Conservation (phyloP, 2,888 invertebrate genomes). For the Leucozona laternaria region DNA sequence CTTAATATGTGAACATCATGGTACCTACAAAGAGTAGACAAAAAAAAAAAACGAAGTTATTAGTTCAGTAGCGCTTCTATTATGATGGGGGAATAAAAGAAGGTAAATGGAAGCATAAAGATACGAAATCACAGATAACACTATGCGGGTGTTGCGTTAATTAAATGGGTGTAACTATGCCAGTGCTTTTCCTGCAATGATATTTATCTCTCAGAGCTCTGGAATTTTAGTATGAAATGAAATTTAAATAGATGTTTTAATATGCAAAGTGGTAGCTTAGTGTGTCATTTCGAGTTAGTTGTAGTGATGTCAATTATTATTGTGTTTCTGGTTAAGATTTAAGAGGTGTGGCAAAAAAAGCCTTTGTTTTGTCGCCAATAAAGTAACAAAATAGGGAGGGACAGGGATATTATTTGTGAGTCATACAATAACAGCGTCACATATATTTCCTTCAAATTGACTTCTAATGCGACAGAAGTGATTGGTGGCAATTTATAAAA, state of each 20-base stretch:
- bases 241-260: background rate
- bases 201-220: background rate
- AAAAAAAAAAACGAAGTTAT: background rate
- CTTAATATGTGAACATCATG: slow-evolving; percentile 9
- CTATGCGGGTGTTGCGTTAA: slow-evolving; percentile 41
- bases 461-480: background rate
- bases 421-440: background rate
- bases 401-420: background rate
- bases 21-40: background rate
- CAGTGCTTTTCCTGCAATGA: background rate
- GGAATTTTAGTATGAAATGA: background rate
- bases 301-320: background rate
- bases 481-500: background rate
- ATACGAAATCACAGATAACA: slow-evolving; percentile 32
- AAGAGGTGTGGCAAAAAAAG: background rate
- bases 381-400: background rate
- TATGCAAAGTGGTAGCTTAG: background rate
- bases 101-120: slow-evolving; percentile 20
- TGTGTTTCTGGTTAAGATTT: background rate
- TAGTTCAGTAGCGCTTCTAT: slow-evolving; percentile 27
- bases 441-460: background rate
- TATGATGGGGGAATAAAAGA: slow-evolving; percentile 1
- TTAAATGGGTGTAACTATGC: slow-evolving; percentile 3
- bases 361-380: background rate
- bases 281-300: background rate